Conservation (phyloP, 2,888 invertebrate species). For the Metopia argyrocephala region DNA sequence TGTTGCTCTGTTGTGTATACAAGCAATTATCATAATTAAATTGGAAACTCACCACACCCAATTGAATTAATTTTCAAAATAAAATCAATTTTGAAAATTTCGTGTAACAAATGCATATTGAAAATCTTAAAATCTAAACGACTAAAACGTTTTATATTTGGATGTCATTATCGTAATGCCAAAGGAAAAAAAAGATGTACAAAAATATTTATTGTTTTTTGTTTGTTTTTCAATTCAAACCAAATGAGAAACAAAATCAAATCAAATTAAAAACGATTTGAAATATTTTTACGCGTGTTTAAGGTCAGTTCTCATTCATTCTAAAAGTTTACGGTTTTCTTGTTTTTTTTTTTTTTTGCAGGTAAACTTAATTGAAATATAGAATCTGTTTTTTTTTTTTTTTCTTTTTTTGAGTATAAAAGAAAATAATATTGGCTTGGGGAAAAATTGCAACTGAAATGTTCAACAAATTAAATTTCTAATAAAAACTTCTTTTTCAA, state of each 20-base stretch:
- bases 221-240: not conserved
- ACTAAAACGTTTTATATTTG: constrained; percentile 12
- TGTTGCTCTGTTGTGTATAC: too few species aligned
- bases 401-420: not conserved
- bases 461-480: too few species aligned
- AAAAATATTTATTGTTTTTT: not conserved
- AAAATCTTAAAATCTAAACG: not conserved
- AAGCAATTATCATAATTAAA: constrained; percentile 7
- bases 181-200: not conserved
- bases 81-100: not conserved
- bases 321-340: not conserved
- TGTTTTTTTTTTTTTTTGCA: not conserved
- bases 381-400: not conserved
- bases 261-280: not conserved
- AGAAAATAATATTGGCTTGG: constrained; percentile 12
- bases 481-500: too few species aligned
- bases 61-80: not conserved
- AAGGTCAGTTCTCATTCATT: constrained; percentile 51
- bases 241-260: not conserved
- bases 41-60: constrained; percentile 30
- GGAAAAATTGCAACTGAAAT: too few species aligned
- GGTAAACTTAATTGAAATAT: not conserved
- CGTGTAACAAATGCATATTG: not conserved
- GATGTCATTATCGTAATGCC: not conserved
- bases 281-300: constrained; percentile 39